phyloP scores from a whole-genome alignment of 23 tunicate species.

The Phallusia fumigata region DNA sequence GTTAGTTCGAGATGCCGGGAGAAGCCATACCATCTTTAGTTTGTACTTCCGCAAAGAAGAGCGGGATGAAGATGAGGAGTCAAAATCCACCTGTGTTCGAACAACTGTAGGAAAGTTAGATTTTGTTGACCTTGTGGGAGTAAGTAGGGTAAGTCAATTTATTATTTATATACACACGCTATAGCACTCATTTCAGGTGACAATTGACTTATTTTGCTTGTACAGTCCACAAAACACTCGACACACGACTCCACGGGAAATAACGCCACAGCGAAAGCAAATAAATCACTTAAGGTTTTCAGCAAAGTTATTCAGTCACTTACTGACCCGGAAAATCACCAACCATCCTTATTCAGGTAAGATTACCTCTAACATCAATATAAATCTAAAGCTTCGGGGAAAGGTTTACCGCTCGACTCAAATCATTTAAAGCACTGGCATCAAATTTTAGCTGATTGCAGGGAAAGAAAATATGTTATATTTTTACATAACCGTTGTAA shows the following conservation, averaged over 20 bases:
- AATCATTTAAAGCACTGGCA: no score
- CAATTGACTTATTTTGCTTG: no score
- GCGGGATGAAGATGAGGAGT: slow-evolving; percentile 31
- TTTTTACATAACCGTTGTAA: no score
- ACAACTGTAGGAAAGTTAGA: slow-evolving; percentile 66
- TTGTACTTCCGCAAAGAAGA: slow-evolving; percentile 62
- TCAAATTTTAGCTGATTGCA: no score
- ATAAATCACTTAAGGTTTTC: slow-evolving; percentile 76
- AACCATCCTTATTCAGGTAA: slow-evolving; percentile 44
- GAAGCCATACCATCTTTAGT: slow-evolving; percentile 89
- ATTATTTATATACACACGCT: no score
- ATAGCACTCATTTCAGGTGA: no score
- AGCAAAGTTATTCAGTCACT: slow-evolving; percentile 51
- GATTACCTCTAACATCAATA: neutral
- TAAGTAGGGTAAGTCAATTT: slow-evolving; percentile 73
- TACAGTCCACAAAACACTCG: slow-evolving; percentile 86
- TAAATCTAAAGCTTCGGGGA: no score
- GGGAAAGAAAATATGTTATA: no score
- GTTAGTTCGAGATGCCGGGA: slow-evolving; percentile 86
- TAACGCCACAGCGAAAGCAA: slow-evolving; percentile 80
- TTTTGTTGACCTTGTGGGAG: slow-evolving; percentile 87
- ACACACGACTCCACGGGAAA: slow-evolving; percentile 73
- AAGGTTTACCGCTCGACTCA: no score
- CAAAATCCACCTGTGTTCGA: slow-evolving; percentile 7
- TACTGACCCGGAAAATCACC: slow-evolving; percentile 26